Conservation (phyloP, 2,888 invertebrate genomes). For the Erebia palarica region DNA sequence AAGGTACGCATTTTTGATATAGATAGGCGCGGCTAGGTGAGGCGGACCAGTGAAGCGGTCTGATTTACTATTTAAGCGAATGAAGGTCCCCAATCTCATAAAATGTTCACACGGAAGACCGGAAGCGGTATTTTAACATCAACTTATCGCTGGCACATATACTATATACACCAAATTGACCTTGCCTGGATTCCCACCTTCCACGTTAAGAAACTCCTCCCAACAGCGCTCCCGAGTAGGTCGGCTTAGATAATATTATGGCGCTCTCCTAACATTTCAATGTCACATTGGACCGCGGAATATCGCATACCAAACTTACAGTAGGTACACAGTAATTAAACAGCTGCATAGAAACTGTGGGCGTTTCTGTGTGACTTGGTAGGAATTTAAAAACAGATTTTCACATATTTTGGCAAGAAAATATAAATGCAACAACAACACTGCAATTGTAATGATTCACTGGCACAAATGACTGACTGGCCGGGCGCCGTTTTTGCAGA, state of each 20-base stretch:
- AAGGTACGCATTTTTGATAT: slow-evolving; percentile 4
- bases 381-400: not conserved
- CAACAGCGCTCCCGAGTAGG: no score
- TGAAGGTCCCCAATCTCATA: slow-evolving; percentile 9
- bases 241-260: no score
- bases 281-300: no score
- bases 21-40: slow-evolving; percentile 9
- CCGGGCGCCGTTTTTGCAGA: slow-evolving; percentile 20
- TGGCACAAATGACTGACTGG: slow-evolving; percentile 15
- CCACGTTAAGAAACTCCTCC: no score
- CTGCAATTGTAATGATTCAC: slow-evolving; percentile 21
- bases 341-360: slow-evolving; percentile 1
- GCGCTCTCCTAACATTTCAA: no score
- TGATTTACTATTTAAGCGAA: slow-evolving; percentile 2
- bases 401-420: slow-evolving; percentile 15
- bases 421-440: slow-evolving; percentile 21
- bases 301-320: no score
- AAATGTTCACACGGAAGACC: not conserved
- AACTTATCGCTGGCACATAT: not conserved
- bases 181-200: no score
- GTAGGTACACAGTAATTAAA: not conserved
- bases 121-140: slow-evolving; percentile 1
- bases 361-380: not conserved
- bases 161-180: no score
- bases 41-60: not conserved